These are phyloP conservation scores for Trichonephila clavipes DNA, from an alignment of 1,140 invertebrate species.

Conservation along the genomic window DNA sequence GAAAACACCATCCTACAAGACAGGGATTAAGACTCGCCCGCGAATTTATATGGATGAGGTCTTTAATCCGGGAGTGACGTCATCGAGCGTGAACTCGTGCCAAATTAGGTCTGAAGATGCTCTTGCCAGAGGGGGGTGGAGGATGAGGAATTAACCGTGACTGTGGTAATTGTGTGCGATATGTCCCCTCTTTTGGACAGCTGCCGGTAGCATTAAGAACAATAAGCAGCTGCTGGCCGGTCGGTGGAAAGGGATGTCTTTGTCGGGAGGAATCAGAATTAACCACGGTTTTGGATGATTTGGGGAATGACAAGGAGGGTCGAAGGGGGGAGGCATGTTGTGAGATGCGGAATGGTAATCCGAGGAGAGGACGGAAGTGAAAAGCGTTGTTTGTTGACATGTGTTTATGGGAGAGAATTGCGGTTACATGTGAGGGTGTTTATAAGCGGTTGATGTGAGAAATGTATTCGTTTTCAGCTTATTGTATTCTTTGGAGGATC, in stretches of 20 bases:
- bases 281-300: constrained; percentile 12
- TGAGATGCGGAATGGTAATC: too few relatives aligned
- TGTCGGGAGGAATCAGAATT: constrained; percentile 1
- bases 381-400: not conserved
- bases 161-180: constrained; percentile 67
- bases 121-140: not conserved
- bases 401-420: not conserved
- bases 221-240: constrained; percentile 20
- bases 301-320: not conserved
- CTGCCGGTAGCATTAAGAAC: constrained; percentile 49
- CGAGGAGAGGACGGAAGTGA: too few relatives aligned
- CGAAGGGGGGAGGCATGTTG: not conserved
- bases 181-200: constrained; percentile 56
- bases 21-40: constrained; percentile 9
- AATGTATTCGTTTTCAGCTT: too few relatives aligned
- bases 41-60: constrained; percentile 49
- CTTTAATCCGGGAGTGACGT: constrained; percentile 50
- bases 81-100: constrained; percentile 30
- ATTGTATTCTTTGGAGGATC: too few relatives aligned
- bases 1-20: constrained; percentile 20
- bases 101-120: constrained; percentile 41
- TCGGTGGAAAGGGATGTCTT: not conserved
- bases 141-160: constrained; percentile 61
- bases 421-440: not conserved
- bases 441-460: not conserved